phyloP scores from a whole-genome alignment of 2,888 invertebrate species.

The Diarsia brunnea region DNA sequence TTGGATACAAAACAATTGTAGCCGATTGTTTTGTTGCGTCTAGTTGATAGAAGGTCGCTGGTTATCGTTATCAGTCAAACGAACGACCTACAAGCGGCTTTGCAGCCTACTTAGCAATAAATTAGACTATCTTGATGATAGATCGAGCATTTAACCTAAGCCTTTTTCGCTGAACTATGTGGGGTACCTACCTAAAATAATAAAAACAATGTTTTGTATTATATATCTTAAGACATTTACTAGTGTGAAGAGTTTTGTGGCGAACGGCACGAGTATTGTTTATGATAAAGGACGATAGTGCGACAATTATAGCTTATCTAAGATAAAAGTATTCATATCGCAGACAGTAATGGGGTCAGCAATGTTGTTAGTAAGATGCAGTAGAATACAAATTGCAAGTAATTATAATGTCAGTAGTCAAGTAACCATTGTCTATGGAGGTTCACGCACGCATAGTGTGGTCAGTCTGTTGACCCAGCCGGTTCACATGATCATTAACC shows the following conservation, averaged over 20 bases:
- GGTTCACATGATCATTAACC: slow-evolving; percentile 31
- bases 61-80: slow-evolving; percentile 64
- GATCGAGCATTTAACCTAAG: slow-evolving; percentile 40
- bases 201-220: slow-evolving; percentile 7
- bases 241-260: slow-evolving; percentile 1
- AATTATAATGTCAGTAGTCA: neutral
- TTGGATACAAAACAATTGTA: slow-evolving; percentile 44
- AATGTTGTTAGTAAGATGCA: slow-evolving; percentile 34
- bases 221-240: slow-evolving; percentile 3
- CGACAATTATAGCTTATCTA: slow-evolving; percentile 50
- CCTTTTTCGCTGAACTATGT: slow-evolving; percentile 17
- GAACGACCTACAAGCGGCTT: slow-evolving; percentile 43
- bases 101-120: slow-evolving; percentile 46
- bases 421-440: slow-evolving; percentile 3
- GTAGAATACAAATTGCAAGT: slow-evolving; percentile 8
- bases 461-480: slow-evolving; percentile 10
- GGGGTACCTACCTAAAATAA: slow-evolving; percentile 13
- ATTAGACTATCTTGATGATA: slow-evolving; percentile 60
- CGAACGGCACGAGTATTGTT: neutral
- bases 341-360: slow-evolving; percentile 48
- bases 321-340: slow-evolving; percentile 51
- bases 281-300: slow-evolving; percentile 35
- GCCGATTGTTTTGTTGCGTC: slow-evolving; percentile 51
- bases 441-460: neutral
- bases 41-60: slow-evolving; percentile 52